A percentile compares a stretch with the other conserved stretches of the same genome.
These are phyloP conservation scores for Drosophila pseudoananassae DNA, from an alignment of 1,140 invertebrate species.

Conservation along the genomic window DNA sequence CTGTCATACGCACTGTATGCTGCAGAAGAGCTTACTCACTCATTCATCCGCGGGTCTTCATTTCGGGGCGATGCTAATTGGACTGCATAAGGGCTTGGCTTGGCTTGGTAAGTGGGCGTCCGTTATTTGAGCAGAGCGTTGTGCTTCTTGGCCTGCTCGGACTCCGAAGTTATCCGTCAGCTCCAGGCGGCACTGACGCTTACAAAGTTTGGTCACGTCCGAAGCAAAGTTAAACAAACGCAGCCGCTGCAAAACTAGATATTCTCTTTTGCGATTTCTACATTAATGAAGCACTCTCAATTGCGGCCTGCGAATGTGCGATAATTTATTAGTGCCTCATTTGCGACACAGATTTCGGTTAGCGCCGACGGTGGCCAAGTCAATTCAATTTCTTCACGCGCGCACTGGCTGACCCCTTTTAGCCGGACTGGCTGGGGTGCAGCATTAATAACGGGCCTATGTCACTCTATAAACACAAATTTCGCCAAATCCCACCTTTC, in stretches of 20 bases:
- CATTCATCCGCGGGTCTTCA: constrained; percentile 34
- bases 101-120: constrained; percentile 6
- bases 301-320: constrained; percentile 56
- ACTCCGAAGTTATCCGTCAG: constrained; percentile 3
- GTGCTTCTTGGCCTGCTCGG: constrained; percentile 16
- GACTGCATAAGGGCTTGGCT: constrained; percentile 50
- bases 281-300: constrained; percentile 60
- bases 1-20: constrained; percentile 39
- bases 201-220: constrained; percentile 72
- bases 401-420: constrained; percentile 43
- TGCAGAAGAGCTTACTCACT: constrained; percentile 29
- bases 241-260: constrained; percentile 61
- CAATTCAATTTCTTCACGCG: constrained; percentile 54
- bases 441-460: constrained; percentile 46
- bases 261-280: constrained; percentile 61
- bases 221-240: constrained; percentile 51
- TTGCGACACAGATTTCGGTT: constrained; percentile 62
- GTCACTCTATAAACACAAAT: constrained; percentile 49
- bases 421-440: constrained; percentile 12
- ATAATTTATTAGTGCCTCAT: constrained; percentile 75
- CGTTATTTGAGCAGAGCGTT: constrained; percentile 34
- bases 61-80: constrained; percentile 62
- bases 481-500: constrained; percentile 34
- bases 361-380: constrained; percentile 32
- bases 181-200: constrained; percentile 24